Evolutionary conservation across 2,888 invertebrate species (phyloP).

Genomic region (Hydraecia micacea): DNA sequence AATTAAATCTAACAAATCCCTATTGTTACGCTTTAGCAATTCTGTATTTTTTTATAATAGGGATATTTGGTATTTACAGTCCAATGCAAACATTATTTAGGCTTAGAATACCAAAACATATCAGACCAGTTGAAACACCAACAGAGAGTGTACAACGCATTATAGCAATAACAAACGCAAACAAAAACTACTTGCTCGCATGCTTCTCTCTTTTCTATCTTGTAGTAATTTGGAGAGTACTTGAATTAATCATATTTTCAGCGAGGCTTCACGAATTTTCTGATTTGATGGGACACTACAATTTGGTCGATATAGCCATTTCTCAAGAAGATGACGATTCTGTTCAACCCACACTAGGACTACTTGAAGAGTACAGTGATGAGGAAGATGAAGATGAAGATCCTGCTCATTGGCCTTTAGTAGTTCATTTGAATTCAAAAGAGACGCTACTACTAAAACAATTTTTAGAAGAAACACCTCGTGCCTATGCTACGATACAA

Average conservation of each 20-base stretch:
- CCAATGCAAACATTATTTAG: slow-evolving; percentile 74
- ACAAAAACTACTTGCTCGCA: slow-evolving; percentile 80
- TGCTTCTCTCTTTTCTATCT: slow-evolving; percentile 80
- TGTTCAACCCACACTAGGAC: background rate
- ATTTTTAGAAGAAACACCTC: slow-evolving; percentile 66
- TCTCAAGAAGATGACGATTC: slow-evolving; percentile 57
- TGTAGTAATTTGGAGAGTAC: slow-evolving; percentile 76
- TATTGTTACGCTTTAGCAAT: slow-evolving; percentile 19
- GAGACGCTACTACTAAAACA: slow-evolving; percentile 70
- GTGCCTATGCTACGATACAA: background rate
- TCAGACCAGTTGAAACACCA: slow-evolving; percentile 63
- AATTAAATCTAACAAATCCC: slow-evolving; percentile 15
- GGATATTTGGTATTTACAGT: slow-evolving; percentile 73
- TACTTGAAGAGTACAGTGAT: slow-evolving; percentile 52
- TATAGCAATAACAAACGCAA: slow-evolving; percentile 76
- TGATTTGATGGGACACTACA: slow-evolving; percentile 79
- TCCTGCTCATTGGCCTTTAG: slow-evolving; percentile 73
- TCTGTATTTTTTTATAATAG: slow-evolving; percentile 68
- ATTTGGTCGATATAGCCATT: slow-evolving; percentile 75
- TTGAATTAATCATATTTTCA: slow-evolving; percentile 80
- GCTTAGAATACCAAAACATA: slow-evolving; percentile 59
- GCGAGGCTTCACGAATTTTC: slow-evolving; percentile 82
- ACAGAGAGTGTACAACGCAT: slow-evolving; percentile 73
- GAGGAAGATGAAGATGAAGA: slow-evolving; percentile 64
- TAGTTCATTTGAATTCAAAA: slow-evolving; percentile 69